Conservation (phyloP, 1,140 invertebrate species). For the Lasioglossum baleicum region DNA sequence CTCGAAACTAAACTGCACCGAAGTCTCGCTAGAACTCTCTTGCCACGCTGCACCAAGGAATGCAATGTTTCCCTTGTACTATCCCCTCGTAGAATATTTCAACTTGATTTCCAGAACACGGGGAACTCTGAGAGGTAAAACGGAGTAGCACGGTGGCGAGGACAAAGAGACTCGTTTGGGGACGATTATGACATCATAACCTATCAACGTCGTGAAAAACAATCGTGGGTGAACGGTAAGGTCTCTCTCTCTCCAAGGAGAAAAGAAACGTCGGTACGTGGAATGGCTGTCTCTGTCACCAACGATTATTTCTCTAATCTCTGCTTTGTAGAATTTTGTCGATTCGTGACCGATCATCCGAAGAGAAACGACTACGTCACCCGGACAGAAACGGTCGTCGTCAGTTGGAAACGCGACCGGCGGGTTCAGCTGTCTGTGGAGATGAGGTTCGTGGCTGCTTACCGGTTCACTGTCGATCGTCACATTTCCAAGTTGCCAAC, state of each 20-base stretch:
- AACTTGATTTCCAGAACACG: background rate
- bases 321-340: background rate
- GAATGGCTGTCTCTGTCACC: background rate
- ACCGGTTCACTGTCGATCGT: constrained; percentile 50
- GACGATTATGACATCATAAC: constrained; percentile 44
- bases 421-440: background rate
- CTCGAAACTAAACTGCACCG: background rate
- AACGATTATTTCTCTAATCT: background rate
- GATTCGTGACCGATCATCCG: background rate
- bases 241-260: background rate
- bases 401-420: background rate
- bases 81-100: too few species aligned
- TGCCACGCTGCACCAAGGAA: background rate
- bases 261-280: constrained; percentile 5
- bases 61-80: too few species aligned
- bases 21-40: background rate
- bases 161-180: constrained; percentile 19
- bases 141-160: background rate
- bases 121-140: background rate
- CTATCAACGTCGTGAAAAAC: constrained; percentile 33
- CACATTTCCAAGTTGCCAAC: constrained; percentile 45
- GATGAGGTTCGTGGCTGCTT: constrained; percentile 18
- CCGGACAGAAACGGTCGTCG: background rate
- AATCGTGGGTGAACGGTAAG: background rate
- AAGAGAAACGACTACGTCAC: constrained; percentile 3